Percentiles rank a stretch among this genome's conserved stretches.
Evolutionary conservation across 2,113 vertebrate genomes (phyloP).

Genomic region (Rhagologus leucostigma): DNA sequence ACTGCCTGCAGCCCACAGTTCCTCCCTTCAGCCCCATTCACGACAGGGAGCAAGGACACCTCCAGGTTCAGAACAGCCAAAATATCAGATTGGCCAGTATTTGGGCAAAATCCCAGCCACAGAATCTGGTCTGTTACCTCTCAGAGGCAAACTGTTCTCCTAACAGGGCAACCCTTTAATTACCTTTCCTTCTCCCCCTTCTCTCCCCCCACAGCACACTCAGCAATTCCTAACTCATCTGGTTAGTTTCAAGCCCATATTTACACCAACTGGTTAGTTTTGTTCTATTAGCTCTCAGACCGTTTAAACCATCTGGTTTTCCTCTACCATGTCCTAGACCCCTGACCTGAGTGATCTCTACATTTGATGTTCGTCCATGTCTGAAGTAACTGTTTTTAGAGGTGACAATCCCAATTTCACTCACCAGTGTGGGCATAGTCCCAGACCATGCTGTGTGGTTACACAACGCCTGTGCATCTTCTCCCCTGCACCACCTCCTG

Average conservation of each 20-base stretch:
- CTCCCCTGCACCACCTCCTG: neutral
- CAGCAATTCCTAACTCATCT: slow-evolving; percentile 30
- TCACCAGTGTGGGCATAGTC: neutral
- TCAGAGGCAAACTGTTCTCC: neutral
- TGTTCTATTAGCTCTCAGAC: neutral
- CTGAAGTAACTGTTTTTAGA: slow-evolving; percentile 40
- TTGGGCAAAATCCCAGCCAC: fast-evolving
- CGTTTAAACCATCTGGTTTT: slow-evolving; percentile 50
- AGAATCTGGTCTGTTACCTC: neutral
- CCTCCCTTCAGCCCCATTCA: fast-evolving
- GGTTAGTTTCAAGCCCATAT: slow-evolving; percentile 45
- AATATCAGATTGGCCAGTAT: neutral
- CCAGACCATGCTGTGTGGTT: neutral
- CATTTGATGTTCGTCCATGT: neutral
- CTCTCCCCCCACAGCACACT: neutral
- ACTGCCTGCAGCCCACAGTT: neutral
- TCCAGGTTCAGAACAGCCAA: neutral
- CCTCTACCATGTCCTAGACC: slow-evolving; percentile 15
- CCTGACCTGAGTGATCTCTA: slow-evolving; percentile 1
- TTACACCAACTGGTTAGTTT: slow-evolving; percentile 35
- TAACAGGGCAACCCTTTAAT: neutral
- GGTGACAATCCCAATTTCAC: slow-evolving; percentile 42
- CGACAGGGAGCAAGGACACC: neutral
- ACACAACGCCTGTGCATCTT: neutral
- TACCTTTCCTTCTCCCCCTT: neutral